Evolutionary conservation across 2,113 vertebrate species (phyloP).

Genomic region (Plecotus auritus): DNA sequence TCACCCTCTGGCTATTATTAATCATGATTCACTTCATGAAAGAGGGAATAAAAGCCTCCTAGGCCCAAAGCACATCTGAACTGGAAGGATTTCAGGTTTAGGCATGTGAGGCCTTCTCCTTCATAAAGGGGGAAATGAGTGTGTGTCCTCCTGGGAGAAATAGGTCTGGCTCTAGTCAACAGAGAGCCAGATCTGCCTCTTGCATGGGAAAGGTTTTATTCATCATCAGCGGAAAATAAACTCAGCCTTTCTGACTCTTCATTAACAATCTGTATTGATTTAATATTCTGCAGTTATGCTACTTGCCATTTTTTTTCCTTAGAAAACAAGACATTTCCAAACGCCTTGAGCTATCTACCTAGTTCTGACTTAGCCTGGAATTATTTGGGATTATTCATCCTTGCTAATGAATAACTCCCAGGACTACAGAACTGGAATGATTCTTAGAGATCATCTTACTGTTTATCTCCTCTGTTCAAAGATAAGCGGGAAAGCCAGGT

Average conservation of each 20-base stretch:
- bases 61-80: conserved; percentile 70
- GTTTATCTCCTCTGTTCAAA: background rate
- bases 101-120: background rate
- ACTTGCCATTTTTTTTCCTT: background rate
- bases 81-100: conserved; percentile 49
- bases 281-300: background rate
- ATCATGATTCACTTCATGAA: conserved; percentile 75
- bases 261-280: background rate
- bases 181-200: background rate
- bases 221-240: background rate
- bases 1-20: conserved; percentile 76
- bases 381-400: background rate
- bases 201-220: background rate
- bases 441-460: background rate
- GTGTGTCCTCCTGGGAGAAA: background rate
- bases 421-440: background rate
- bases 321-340: background rate
- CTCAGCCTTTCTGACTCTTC: background rate
- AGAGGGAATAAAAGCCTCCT: conserved; percentile 55
- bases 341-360: background rate
- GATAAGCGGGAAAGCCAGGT: background rate
- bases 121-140: conserved; percentile 16
- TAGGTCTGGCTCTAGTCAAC: background rate
- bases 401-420: background rate
- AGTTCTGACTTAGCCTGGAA: background rate